Conservation (phyloP, 1,140 invertebrate species). For the Caenorhabditis latens region DNA sequence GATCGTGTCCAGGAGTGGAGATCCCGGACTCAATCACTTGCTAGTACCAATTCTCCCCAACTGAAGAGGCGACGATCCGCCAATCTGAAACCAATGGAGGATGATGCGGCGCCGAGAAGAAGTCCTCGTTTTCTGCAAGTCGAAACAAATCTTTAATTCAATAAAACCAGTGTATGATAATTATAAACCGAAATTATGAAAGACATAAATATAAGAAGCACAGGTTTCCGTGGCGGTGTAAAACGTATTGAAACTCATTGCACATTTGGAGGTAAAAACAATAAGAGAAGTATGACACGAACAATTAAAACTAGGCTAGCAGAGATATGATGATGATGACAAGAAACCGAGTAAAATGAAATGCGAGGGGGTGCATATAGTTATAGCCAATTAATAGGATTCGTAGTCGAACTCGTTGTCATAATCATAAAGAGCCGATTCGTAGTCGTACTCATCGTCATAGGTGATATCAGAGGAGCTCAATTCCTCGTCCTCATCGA, state of each 20-base stretch:
- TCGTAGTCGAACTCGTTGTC: background rate
- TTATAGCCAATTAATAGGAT: background rate
- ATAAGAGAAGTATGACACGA: too few relatives aligned
- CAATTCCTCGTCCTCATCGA: background rate
- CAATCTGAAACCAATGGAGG: conserved; percentile 19
- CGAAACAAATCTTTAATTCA: conserved; percentile 16
- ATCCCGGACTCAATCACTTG: conserved; percentile 57
- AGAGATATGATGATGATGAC: too few relatives aligned
- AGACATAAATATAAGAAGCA: too few relatives aligned
- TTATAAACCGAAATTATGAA: too few relatives aligned
- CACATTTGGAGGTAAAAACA: too few relatives aligned
- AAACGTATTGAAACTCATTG: too few relatives aligned
- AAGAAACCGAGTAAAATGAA: too few relatives aligned
- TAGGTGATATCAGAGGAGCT: background rate
- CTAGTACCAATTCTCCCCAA: conserved; percentile 54
- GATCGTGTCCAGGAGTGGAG: conserved; percentile 72
- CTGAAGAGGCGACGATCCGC: conserved; percentile 39
- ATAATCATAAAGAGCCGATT: background rate
- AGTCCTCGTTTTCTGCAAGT: conserved; percentile 19
- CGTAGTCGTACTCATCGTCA: background rate
- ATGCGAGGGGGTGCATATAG: background rate
- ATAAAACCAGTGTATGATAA: too few relatives aligned
- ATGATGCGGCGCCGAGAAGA: background rate
- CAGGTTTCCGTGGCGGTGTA: too few relatives aligned
- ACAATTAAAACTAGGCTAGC: too few relatives aligned